Conservation (phyloP, 2,113 vertebrate genomes). For the Paralichthys olivaceus region DNA sequence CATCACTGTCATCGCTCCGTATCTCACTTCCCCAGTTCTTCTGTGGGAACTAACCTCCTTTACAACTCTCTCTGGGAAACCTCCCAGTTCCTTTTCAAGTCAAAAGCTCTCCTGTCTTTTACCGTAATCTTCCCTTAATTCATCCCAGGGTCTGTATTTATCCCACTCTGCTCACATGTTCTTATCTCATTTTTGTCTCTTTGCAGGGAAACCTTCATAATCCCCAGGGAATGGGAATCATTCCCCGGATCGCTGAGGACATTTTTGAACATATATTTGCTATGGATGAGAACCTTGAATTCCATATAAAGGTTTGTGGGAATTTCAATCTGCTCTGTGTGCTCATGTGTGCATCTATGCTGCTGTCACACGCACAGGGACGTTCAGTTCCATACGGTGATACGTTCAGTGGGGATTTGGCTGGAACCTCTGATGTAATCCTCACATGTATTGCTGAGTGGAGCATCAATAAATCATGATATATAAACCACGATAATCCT, state of each 20-base stretch:
- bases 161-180: constrained; percentile 4
- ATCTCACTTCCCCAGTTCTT: constrained; percentile 37
- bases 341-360: neutral
- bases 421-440: constrained; percentile 38
- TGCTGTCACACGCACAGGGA: neutral
- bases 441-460: constrained; percentile 28
- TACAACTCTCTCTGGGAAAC: constrained; percentile 49
- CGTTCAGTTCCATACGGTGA: neutral
- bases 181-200: constrained; percentile 15
- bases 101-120: constrained; percentile 29
- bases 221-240: constrained; percentile 92
- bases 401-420: constrained; percentile 13
- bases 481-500: constrained; percentile 49
- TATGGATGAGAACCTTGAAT: constrained; percentile 96
- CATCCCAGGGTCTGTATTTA: constrained; percentile 34
- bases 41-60: constrained; percentile 56
- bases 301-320: constrained; percentile 91
- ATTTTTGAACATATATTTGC: constrained; percentile 96
- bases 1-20: constrained; percentile 50
- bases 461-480: constrained; percentile 57
- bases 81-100: constrained; percentile 47
- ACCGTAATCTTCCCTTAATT: constrained; percentile 30
- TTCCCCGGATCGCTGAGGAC: constrained; percentile 92
- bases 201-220: constrained; percentile 91
- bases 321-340: neutral